Evolutionary conservation across 2,113 vertebrate genomes (phyloP), one percentile per base, ranked within the genome.

Genomic region (Parotia lawesii): DNA sequence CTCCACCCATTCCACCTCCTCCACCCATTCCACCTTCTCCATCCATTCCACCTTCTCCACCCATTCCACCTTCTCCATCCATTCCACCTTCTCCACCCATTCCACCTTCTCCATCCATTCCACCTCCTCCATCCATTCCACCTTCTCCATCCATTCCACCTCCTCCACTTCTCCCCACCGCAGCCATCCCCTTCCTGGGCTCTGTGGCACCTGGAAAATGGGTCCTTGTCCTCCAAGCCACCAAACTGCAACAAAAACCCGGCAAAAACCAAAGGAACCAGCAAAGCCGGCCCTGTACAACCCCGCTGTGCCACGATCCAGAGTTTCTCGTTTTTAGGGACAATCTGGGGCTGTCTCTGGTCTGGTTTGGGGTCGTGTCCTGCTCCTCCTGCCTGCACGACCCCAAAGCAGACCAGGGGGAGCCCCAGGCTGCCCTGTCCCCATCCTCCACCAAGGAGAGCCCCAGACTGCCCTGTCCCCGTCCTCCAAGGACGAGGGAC

Each of bases 401-500:
- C 37, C 37, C 37, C 37, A 37, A 37, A 37, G 37, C 37, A 37
- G 37, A 37, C 37, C 37, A 37, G 37, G 37, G 37, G 10, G 37
- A 37, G 37, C 37, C 37, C 37, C 37, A 37, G 37, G 10, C 37
- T 37, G 37, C 37, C 37, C 37, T 37, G 88, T 92, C 50, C 93
- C 89, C 35, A 3, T 91, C 84, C 82, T 87, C 70, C 89, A 89
- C 37, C 37, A 37, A 10, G 37, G 37, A 37, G 37, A 37, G 37
- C 37, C 37, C 37, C 37, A 37, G 37, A 5, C 37, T 37, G 37
- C 37, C 37, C 37, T 37, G 88, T 92, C 50, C 93, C 89, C 35
- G 3, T 91, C 84, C 82, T 87, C 70, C 89, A 89, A 89, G 94
- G 93, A 94, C 84, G 72, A 81, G 93, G 94, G 87, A 77, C 76